These are phyloP conservation scores for Nomada lathburiana DNA, from an alignment of 2,888 invertebrate species.

Conservation along the genomic window DNA sequence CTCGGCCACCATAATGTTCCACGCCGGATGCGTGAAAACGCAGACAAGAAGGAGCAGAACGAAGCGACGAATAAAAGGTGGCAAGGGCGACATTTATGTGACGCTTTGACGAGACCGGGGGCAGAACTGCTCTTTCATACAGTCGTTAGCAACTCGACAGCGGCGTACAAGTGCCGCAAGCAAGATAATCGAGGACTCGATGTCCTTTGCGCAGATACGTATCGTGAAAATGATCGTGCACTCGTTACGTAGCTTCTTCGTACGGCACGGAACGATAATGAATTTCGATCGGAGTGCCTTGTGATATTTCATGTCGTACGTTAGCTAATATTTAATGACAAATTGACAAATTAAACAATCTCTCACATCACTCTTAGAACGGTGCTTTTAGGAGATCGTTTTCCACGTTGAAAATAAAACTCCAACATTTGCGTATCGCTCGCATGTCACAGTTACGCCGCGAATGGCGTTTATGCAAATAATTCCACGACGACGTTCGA, in stretches of 20 bases:
- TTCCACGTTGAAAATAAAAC: constrained; percentile 4
- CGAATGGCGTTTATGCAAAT: constrained; percentile 72
- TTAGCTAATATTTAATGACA: neutral
- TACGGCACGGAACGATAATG: constrained; percentile 13
- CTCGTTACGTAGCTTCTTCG: neutral
- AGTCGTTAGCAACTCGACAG: neutral
- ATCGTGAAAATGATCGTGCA: constrained; percentile 29
- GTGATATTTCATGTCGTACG: neutral
- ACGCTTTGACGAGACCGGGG: neutral
- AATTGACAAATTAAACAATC: no score
- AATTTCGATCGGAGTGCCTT: neutral
- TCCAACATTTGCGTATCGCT: constrained; percentile 14
- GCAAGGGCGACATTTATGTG: constrained; percentile 10
- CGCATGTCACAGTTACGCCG: constrained; percentile 49
- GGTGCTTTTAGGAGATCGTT: neutral
- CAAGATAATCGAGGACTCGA: constrained; percentile 44
- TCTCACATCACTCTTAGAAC: no score
- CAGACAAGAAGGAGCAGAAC: neutral
- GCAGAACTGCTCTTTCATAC: constrained; percentile 7
- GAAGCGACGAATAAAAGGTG: neutral
- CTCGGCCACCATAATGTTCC: constrained; percentile 26
- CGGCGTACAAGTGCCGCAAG: neutral
- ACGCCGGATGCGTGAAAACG: neutral
- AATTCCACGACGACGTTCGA: constrained; percentile 58
- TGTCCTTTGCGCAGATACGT: constrained; percentile 38